Conservation (phyloP, 2,113 vertebrate genomes). For the Nothobranchius furzeri region DNA sequence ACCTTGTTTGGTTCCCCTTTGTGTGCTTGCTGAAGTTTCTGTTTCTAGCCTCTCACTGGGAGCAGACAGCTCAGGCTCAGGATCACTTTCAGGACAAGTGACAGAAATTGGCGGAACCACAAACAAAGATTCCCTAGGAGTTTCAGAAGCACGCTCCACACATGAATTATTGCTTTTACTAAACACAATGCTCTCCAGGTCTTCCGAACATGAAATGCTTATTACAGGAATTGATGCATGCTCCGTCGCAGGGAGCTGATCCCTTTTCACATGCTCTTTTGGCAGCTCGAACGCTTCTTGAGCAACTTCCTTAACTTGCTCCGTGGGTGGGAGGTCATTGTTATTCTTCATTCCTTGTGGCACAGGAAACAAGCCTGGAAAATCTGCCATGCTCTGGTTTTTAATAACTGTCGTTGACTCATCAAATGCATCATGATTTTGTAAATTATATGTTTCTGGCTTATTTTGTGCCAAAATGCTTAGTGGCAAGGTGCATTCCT, state of each 20-base stretch:
- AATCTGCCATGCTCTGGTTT: slow-evolving; percentile 16
- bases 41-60: slow-evolving; percentile 33
- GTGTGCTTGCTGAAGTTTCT: slow-evolving; percentile 46
- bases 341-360: slow-evolving; percentile 46
- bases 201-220: slow-evolving; percentile 65
- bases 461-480: slow-evolving; percentile 49
- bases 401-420: slow-evolving; percentile 20
- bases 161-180: slow-evolving; percentile 13
- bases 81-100: slow-evolving; percentile 56
- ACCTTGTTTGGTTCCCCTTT: slow-evolving; percentile 49
- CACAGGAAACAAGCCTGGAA: slow-evolving; percentile 7
- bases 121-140: slow-evolving; percentile 36
- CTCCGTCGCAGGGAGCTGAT: slow-evolving; percentile 38
- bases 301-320: slow-evolving; percentile 45
- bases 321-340: slow-evolving; percentile 10
- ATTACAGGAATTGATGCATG: slow-evolving; percentile 61
- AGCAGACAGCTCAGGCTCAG: slow-evolving; percentile 6
- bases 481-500: slow-evolving; percentile 48
- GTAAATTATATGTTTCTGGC: slow-evolving; percentile 30
- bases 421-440: slow-evolving; percentile 46
- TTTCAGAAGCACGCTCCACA: slow-evolving; percentile 18
- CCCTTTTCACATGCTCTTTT: neutral
- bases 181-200: slow-evolving; percentile 29
- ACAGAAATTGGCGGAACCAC: slow-evolving; percentile 58
- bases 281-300: slow-evolving; percentile 20